A percentile compares a stretch with the other conserved stretches of the same genome.
Evolutionary conservation across 2,888 invertebrate species (phyloP).

Genomic region (Autographa gamma): DNA sequence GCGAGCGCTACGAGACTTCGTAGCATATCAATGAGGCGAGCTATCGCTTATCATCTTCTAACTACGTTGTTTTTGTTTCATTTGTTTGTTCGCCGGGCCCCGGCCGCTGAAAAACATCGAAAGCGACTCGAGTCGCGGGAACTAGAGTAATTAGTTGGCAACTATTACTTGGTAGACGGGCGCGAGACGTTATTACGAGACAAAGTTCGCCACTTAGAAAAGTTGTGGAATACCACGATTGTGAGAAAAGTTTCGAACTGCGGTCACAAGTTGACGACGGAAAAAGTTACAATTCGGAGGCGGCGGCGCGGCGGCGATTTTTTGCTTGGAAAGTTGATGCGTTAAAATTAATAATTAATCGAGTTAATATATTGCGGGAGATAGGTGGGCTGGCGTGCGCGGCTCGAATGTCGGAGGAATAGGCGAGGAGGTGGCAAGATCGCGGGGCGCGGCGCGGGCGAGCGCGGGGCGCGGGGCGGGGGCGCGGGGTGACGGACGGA

Average conservation of each 20-base stretch:
- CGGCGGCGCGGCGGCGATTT: constrained; percentile 56
- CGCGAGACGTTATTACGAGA: constrained; percentile 76
- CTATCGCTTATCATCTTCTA: constrained; percentile 47
- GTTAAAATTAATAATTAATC: constrained; percentile 80
- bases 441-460: constrained; percentile 59
- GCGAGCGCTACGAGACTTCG: constrained; percentile 68
- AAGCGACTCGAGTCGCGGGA: constrained; percentile 51
- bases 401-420: constrained; percentile 65
- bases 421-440: constrained; percentile 72
- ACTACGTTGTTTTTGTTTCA: constrained; percentile 51
- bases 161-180: constrained; percentile 72
- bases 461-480: constrained; percentile 63
- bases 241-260: constrained; percentile 57
- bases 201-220: constrained; percentile 74
- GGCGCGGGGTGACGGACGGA: constrained; percentile 81
- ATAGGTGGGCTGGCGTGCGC: constrained; percentile 78
- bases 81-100: constrained; percentile 25
- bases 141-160: constrained; percentile 66
- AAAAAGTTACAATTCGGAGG: constrained; percentile 63
- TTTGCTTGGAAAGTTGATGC: constrained; percentile 66
- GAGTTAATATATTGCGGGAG: constrained; percentile 80
- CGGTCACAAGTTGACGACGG: constrained; percentile 40
- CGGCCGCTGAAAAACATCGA: constrained; percentile 57
- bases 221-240: constrained; percentile 67
- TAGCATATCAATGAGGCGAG: constrained; percentile 64